Evolutionary conservation across 2,113 vertebrate genomes (phyloP).

Genomic region (Pangasianodon gigas): DNA sequence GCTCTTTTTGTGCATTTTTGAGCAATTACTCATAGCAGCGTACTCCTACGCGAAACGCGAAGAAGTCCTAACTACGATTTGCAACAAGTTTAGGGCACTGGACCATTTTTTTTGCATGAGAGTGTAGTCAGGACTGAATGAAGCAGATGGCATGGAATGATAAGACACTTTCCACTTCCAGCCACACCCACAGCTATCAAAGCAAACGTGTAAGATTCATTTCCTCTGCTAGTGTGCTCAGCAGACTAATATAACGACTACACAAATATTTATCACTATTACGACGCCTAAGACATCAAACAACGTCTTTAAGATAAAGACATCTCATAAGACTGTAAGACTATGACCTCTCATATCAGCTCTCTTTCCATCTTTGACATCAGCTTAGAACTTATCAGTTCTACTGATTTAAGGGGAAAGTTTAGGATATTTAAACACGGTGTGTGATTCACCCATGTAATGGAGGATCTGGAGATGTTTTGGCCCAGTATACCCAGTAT

Average conservation of each 20-base stretch:
- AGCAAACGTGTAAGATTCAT: neutral
- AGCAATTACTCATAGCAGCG: neutral
- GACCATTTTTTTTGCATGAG: too few species aligned
- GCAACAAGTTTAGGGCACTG: too few species aligned
- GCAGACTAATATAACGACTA: neutral
- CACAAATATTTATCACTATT: neutral
- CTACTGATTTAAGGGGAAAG: too few species aligned
- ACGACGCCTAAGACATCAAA: neutral
- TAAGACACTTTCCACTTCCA: neutral
- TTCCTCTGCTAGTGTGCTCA: neutral
- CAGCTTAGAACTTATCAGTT: too few species aligned
- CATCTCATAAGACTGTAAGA: neutral
- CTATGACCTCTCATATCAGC: neutral
- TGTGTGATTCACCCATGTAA: too few species aligned
- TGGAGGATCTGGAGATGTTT: too few species aligned
- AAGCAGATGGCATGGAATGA: neutral
- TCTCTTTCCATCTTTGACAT: neutral
- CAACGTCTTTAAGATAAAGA: neutral
- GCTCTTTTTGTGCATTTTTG: neutral
- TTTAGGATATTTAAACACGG: too few species aligned
- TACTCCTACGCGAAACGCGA: neutral
- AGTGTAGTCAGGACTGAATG: neutral
- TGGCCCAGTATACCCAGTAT: too few species aligned
- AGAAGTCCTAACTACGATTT: neutral
- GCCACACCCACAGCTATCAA: neutral